These are phyloP conservation scores for Coleophora deauratella DNA, from an alignment of 2,888 invertebrate species.

Conservation along the genomic window DNA sequence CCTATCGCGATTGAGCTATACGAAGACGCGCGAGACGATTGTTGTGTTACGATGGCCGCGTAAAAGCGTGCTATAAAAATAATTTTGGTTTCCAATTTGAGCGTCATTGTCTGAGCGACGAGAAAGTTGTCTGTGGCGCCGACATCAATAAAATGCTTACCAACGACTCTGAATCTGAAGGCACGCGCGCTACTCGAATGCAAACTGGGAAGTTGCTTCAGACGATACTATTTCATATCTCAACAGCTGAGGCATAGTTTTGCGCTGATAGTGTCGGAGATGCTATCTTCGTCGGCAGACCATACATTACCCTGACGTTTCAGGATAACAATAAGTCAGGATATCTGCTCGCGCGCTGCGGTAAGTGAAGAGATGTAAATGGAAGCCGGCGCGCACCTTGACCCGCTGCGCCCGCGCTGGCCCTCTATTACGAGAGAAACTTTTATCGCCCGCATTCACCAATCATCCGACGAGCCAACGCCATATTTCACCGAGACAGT, in stretches of 20 bases:
- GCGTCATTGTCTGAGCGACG: conserved; percentile 64
- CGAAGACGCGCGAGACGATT: conserved; percentile 28
- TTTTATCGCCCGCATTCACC: conserved; percentile 30
- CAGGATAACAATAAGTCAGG: conserved; percentile 57
- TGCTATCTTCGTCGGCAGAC: conserved; percentile 42
- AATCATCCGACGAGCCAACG: conserved; percentile 27
- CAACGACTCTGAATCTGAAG: conserved; percentile 21
- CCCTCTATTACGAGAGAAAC: conserved; percentile 34
- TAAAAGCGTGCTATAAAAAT: conserved; percentile 56
- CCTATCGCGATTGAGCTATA: conserved; percentile 46
- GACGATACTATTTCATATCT: conserved; percentile 28
- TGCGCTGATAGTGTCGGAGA: conserved; percentile 43
- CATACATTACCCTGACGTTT: conserved; percentile 63
- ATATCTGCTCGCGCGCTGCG: conserved; percentile 45
- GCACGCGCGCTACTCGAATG: conserved; percentile 36
- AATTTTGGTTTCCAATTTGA: conserved; percentile 66
- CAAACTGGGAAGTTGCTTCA: too few relatives aligned
- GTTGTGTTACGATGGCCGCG: conserved; percentile 28
- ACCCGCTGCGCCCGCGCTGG: conserved; percentile 27
- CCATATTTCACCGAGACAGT: conserved; percentile 30
- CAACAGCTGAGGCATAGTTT: conserved; percentile 42
- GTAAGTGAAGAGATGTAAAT: conserved; percentile 40
- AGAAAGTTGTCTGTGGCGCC: conserved; percentile 70
- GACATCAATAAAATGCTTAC: conserved; percentile 64
- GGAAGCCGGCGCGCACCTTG: conserved; percentile 45